These are phyloP conservation scores for Stercorarius parasiticus DNA, from an alignment of 2,113 vertebrate species.

Conservation along the genomic window DNA sequence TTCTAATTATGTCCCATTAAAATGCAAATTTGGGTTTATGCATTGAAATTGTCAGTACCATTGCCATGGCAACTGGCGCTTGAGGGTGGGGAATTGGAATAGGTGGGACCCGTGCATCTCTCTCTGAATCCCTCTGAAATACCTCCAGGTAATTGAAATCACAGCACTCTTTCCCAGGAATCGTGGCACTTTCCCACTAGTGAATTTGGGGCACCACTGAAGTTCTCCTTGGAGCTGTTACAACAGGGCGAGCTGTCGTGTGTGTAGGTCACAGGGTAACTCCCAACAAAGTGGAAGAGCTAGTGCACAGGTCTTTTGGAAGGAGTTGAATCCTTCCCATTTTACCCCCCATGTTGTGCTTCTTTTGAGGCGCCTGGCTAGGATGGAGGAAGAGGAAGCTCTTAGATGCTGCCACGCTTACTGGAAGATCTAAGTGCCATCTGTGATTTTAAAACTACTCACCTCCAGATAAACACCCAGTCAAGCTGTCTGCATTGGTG, in stretches of 20 bases:
- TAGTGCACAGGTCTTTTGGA: neutral
- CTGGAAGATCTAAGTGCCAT: neutral
- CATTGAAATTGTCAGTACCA: slow-evolving; percentile 45
- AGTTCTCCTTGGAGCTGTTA: neutral
- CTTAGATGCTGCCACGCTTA: neutral
- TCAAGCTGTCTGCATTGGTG: neutral
- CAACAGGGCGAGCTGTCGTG: neutral
- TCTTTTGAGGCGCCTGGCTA: neutral
- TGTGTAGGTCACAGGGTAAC: neutral
- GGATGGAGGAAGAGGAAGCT: neutral
- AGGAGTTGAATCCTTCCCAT: neutral
- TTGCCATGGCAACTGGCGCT: slow-evolving; percentile 68
- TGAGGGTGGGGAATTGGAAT: slow-evolving; percentile 54
- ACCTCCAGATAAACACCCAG: neutral
- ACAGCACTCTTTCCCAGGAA: neutral
- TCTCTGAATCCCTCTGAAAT: slow-evolving; percentile 26
- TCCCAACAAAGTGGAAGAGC: neutral
- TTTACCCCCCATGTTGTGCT: neutral
- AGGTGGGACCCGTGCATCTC: slow-evolving; percentile 30
- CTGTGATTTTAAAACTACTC: neutral
- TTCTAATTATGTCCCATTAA: slow-evolving; percentile 77
- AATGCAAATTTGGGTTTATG: slow-evolving; percentile 70
- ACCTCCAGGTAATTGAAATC: slow-evolving; percentile 1
- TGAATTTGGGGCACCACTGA: neutral
- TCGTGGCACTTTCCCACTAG: neutral